Evolutionary conservation across 2,888 invertebrate genomes (phyloP), one percentile per base, ranked within the genome.

Genomic region (Athripsodes cinereus): DNA sequence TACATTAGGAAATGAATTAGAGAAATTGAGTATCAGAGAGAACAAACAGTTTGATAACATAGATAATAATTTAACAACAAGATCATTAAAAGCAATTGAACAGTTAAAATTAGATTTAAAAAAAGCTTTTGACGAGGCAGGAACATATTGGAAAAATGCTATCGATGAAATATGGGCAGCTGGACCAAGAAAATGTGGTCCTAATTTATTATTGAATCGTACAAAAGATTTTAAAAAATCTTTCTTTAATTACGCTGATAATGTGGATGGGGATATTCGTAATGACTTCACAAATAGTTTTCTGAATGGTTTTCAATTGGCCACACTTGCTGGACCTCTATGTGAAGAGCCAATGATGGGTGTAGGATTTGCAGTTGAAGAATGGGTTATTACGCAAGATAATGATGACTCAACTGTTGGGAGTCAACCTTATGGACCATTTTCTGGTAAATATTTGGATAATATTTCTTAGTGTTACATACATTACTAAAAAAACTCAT

Each of bases 311-410:
- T 87, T 95, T 73, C 90, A 93, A 80, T 73, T 94, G 72, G 90
- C 92, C 5, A 85, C 93, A 22, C 73, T 89, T 55, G 86, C 92
- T 46, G 99, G 99, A 0, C 98, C 98, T 0, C 72, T 99, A 48
- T 99, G 98, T 74, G 96, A 96, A 67, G 99, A 99, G 70, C 96
- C 96, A 1, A 87, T 99, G 87, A 90, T 89, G 78, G 97, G 97
- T 1, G 94, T 97, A 1, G 92, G 89, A 18, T 96, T 97, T 74
- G 79, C 91, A 55, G 82, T 98, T 1, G 90, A 92, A 66, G 88
- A 91, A 65, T 97, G 95, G 90, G 79, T 76, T 0, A 70, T 88
- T 40, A 77, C 79, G 40, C 69, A 71, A 51, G 68, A 66, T 11
- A 74, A 72, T 56, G 77, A 71, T 60, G 79, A 74, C 52, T 78